These are phyloP conservation scores for Drosophila mauritiana DNA, from an alignment of 1,140 invertebrate species.

Conservation along the genomic window DNA sequence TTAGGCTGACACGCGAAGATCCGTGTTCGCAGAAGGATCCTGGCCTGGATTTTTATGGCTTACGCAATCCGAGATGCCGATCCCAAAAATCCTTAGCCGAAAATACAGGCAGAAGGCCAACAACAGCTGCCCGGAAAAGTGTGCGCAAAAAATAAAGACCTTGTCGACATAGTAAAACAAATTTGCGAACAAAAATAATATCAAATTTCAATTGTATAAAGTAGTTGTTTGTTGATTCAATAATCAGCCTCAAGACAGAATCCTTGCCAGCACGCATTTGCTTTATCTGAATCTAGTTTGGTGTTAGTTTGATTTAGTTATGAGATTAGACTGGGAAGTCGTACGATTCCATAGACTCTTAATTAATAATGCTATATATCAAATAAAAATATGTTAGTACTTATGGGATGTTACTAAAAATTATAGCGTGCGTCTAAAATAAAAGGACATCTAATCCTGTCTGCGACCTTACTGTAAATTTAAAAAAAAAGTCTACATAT, in stretches of 20 bases:
- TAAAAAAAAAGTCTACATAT: background rate
- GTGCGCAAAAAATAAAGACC: conserved; percentile 21
- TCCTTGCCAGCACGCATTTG: background rate
- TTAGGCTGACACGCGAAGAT: conserved; percentile 74
- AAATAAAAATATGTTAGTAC: background rate
- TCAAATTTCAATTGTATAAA: conserved; percentile 49
- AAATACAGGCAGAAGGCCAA: conserved; percentile 41
- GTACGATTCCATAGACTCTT: no score
- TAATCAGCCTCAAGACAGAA: background rate
- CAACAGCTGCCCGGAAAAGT: conserved; percentile 33
- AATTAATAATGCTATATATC: background rate
- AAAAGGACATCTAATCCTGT: background rate
- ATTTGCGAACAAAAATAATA: conserved; percentile 16
- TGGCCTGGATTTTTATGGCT: conserved; percentile 58
- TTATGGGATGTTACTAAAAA: no score
- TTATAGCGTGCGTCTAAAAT: background rate
- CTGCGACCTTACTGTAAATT: background rate
- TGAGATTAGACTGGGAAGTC: no score
- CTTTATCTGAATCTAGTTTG: background rate
- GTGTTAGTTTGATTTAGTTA: no score
- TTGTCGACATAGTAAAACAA: background rate
- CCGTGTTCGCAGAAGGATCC: conserved; percentile 50
- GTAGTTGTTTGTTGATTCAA: conserved; percentile 17
- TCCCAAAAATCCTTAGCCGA: conserved; percentile 31
- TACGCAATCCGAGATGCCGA: conserved; percentile 54